Percentiles rank a stretch among this genome's conserved stretches.
Evolutionary conservation across 2,888 invertebrate species (phyloP).

Genomic region (Ecliptopera silaceata): DNA sequence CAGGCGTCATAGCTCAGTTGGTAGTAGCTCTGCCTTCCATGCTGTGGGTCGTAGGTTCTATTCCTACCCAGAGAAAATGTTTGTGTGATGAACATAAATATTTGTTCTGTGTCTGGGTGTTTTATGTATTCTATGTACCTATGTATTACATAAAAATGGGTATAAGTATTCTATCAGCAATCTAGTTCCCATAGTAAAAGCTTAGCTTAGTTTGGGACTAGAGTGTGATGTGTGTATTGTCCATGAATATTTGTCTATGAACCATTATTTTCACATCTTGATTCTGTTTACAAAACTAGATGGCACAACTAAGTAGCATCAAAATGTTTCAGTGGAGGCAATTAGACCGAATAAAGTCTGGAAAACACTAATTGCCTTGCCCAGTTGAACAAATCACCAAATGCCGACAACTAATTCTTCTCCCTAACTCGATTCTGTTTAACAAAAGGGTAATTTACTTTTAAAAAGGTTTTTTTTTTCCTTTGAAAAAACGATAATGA

Average conservation of each 20-base stretch:
- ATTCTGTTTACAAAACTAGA: not conserved
- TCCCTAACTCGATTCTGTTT: conserved; percentile 39
- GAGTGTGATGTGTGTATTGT: too few species aligned
- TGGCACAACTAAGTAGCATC: not conserved
- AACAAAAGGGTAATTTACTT: conserved; percentile 49
- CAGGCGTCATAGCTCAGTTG: too few species aligned
- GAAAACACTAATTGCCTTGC: conserved; percentile 36
- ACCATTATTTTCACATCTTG: not conserved
- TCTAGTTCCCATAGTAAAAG: too few species aligned
- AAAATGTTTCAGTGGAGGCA: conserved; percentile 16
- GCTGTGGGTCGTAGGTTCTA: too few species aligned
- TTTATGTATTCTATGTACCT: not conserved
- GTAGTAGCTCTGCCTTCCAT: too few species aligned
- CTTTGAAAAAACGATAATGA: conserved; percentile 44
- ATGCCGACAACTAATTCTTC: conserved; percentile 42
- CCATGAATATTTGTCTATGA: too few species aligned
- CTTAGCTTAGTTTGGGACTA: too few species aligned
- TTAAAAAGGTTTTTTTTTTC: conserved; percentile 43
- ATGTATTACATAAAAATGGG: not conserved
- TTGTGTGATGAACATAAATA: too few species aligned
- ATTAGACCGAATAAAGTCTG: conserved; percentile 32
- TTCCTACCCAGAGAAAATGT: too few species aligned
- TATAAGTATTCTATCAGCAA: too few species aligned
- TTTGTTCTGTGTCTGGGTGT: too few species aligned
- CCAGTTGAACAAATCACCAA: conserved; percentile 39